phyloP scores from a whole-genome alignment of 2,113 vertebrate species.

The Axis porcinus region DNA sequence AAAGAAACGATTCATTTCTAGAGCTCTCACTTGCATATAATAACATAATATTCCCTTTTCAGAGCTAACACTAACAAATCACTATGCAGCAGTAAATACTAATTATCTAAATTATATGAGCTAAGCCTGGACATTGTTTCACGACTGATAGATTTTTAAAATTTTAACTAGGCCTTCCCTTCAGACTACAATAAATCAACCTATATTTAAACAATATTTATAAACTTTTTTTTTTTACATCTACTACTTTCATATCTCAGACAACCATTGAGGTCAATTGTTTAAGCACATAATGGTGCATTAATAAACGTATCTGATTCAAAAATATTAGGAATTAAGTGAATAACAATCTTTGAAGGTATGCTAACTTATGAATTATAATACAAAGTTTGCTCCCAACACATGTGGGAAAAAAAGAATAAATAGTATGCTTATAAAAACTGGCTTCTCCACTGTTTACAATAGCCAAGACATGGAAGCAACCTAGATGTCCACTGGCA shows the following conservation, averaged over 20 bases:
- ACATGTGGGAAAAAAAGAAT: not conserved
- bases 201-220: constrained; percentile 4
- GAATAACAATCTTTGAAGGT: constrained; percentile 23
- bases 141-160: not conserved
- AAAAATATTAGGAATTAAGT: constrained; percentile 33
- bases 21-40: not conserved
- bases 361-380: constrained; percentile 19
- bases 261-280: not conserved
- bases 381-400: not conserved
- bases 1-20: not conserved
- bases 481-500: not conserved
- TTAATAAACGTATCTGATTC: constrained; percentile 2
- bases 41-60: constrained; percentile 13
- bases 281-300: not conserved
- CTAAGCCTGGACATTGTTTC: not conserved
- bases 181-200: constrained; percentile 3
- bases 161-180: not conserved
- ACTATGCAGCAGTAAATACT: not conserved
- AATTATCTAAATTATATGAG: constrained; percentile 14
- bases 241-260: constrained; percentile 39
- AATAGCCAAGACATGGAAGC: not conserved
- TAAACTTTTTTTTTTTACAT: constrained; percentile 34
- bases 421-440: constrained; percentile 19
- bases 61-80: not conserved
- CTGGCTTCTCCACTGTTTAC: not conserved